phyloP scores from a whole-genome alignment of 2,797 vertebrate genomes.

The Myotis myotis region DNA sequence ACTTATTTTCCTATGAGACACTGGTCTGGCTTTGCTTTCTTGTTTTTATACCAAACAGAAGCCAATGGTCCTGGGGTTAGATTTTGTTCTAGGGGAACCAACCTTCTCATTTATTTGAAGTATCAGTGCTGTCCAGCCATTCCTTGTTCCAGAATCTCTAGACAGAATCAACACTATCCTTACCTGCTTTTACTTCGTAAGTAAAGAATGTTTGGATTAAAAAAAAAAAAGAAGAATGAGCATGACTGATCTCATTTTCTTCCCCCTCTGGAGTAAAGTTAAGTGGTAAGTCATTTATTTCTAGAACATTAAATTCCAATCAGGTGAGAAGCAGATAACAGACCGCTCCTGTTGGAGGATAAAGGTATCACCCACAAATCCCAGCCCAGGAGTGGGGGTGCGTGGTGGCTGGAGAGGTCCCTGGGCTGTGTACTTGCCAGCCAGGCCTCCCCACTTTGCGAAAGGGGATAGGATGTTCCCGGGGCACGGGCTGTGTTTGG shows the following conservation, averaged over 20 bases:
- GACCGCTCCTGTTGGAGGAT: background rate
- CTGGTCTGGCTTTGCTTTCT: background rate
- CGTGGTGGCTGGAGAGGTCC: background rate
- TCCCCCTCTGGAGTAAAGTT: background rate
- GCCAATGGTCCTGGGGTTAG: background rate
- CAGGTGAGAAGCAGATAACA: conserved; percentile 63
- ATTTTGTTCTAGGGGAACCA: background rate
- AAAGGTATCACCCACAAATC: background rate
- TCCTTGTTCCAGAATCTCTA: background rate
- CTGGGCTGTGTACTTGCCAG: rapidly evolving
- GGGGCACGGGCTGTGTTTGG: background rate
- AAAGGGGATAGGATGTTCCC: rapidly evolving
- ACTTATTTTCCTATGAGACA: background rate
- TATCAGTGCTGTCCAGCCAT: rapidly evolving
- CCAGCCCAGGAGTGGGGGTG: background rate
- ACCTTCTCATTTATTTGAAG: background rate
- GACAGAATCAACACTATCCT: background rate
- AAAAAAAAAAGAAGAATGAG: conserved; percentile 28
- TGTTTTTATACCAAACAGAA: background rate
- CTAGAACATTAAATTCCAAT: conserved; percentile 51
- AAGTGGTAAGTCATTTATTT: conserved; percentile 51
- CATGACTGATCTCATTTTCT: conserved; percentile 56
- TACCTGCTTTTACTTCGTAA: conserved; percentile 1
- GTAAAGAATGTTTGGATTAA: conserved; percentile 29
- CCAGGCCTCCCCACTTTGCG: background rate